These are phyloP conservation scores for Pemphigus obesinymphae DNA, from an alignment of 1,140 invertebrate species.

Conservation along the genomic window DNA sequence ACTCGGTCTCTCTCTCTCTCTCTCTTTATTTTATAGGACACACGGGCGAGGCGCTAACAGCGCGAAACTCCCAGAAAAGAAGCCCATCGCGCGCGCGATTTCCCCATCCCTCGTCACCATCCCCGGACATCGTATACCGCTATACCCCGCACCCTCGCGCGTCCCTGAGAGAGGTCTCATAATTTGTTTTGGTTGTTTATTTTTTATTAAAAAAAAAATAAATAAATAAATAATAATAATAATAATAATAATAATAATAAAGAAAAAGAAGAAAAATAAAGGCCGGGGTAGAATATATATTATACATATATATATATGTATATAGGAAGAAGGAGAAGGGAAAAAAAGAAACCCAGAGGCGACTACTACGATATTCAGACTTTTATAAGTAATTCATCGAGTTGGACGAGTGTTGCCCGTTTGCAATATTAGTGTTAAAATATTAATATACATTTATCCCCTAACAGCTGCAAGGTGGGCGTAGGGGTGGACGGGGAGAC, in stretches of 20 bases:
- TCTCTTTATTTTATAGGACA: background rate
- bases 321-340: background rate
- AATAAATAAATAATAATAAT: background rate
- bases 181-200: constrained; percentile 41
- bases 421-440: constrained; percentile 41
- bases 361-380: constrained; percentile 35
- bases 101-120: too few relatives aligned
- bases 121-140: background rate
- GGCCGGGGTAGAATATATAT: background rate
- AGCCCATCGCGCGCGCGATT: background rate
- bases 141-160: background rate
- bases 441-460: constrained; percentile 37
- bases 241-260: too few relatives aligned
- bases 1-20: background rate
- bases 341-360: constrained; percentile 34
- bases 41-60: constrained; percentile 21
- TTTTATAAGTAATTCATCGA: constrained; percentile 38
- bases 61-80: constrained; percentile 13
- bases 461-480: background rate
- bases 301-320: too few relatives aligned
- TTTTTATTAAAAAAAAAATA: constrained; percentile 35
- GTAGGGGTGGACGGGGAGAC: background rate
- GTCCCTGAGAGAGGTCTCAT: background rate
- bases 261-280: background rate
- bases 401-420: constrained; percentile 37